These are phyloP conservation scores for Suncus etruscus DNA, from an alignment of 2,113 vertebrate species.

Conservation along the genomic window DNA sequence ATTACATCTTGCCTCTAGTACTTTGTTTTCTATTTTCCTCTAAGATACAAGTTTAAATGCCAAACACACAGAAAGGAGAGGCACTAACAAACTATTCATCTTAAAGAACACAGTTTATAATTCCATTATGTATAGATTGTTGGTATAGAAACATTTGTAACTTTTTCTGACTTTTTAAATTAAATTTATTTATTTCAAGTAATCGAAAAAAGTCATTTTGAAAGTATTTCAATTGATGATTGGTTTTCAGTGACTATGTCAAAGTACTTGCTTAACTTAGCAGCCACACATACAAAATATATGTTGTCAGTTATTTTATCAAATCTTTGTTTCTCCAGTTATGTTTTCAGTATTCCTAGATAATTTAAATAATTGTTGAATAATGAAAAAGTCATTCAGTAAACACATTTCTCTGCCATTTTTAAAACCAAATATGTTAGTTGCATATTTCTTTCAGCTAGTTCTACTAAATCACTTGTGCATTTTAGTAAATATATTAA, in stretches of 20 bases:
- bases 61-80: neutral
- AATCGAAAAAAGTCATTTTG: neutral
- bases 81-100: neutral
- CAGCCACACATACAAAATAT: neutral
- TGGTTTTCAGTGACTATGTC: neutral
- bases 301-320: conserved; percentile 34
- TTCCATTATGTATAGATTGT: neutral
- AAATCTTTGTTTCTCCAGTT: neutral
- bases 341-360: neutral
- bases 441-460: conserved; percentile 12
- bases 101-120: neutral
- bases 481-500: neutral
- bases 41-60: neutral
- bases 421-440: conserved; percentile 41
- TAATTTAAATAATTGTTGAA: neutral
- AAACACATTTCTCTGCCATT: neutral
- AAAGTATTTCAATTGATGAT: neutral
- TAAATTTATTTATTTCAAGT: conserved; percentile 21
- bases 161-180: neutral
- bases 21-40: neutral
- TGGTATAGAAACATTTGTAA: neutral
- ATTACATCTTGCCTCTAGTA: neutral
- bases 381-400: conserved; percentile 17
- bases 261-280: neutral
- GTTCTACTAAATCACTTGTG: neutral